Conservation (phyloP, 2,888 invertebrate genomes). For the Cistogaster globosa region DNA sequence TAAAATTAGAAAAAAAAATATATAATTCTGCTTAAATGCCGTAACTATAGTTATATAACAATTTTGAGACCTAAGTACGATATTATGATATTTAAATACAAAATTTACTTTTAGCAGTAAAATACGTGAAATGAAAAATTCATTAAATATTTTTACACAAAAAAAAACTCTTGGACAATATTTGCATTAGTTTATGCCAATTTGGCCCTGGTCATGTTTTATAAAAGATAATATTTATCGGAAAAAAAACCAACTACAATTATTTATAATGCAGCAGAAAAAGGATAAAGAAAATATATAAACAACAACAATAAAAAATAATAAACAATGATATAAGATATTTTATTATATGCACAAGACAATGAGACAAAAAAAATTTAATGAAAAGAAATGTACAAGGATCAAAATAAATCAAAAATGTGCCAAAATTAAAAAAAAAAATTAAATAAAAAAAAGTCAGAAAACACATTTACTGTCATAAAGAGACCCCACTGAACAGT, state of each 20-base stretch:
- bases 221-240: slow-evolving; percentile 35
- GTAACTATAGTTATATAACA: too few relatives aligned
- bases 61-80: too few relatives aligned
- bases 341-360: slow-evolving; percentile 46
- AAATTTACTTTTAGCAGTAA: too few relatives aligned
- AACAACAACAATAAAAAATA: slow-evolving; percentile 52
- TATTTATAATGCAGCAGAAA: slow-evolving; percentile 43
- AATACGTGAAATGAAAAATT: too few relatives aligned
- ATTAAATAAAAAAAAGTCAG: background rate
- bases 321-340: slow-evolving; percentile 47
- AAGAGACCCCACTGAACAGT: slow-evolving; percentile 16
- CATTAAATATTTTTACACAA: too few relatives aligned
- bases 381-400: slow-evolving; percentile 49
- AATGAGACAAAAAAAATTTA: slow-evolving; percentile 18
- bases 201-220: slow-evolving; percentile 26
- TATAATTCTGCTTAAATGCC: too few relatives aligned
- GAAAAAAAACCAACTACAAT: slow-evolving; percentile 33
- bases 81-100: too few relatives aligned
- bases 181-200: slow-evolving; percentile 36
- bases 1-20: too few relatives aligned
- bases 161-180: slow-evolving; percentile 15
- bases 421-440: slow-evolving; percentile 56
- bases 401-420: slow-evolving; percentile 70
- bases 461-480: slow-evolving; percentile 47
- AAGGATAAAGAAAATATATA: slow-evolving; percentile 17